Evolutionary conservation across 2,113 vertebrate genomes (phyloP).

Genomic region (Tricholaema leucomelas): DNA sequence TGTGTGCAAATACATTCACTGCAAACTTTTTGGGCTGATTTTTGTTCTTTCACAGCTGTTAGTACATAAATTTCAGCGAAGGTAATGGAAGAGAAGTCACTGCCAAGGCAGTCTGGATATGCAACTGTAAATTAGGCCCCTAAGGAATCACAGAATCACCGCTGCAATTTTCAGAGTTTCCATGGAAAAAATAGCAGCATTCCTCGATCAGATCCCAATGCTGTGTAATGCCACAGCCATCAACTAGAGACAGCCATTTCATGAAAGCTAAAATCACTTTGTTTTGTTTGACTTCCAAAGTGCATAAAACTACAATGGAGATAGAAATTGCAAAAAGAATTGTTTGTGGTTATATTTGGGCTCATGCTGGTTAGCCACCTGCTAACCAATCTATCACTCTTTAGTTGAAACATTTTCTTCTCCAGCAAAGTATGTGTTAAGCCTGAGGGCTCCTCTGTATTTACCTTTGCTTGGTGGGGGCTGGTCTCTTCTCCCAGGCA

Average conservation of each 20-base stretch:
- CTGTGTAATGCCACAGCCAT: background rate
- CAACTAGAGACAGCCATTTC: background rate
- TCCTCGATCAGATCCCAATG: background rate
- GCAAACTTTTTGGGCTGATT: constrained; percentile 2
- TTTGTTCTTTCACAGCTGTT: constrained; percentile 31
- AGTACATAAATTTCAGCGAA: background rate
- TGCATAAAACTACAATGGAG: constrained; percentile 35
- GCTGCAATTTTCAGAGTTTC: constrained; percentile 32
- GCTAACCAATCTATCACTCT: constrained; percentile 45
- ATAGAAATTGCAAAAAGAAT: constrained; percentile 25
- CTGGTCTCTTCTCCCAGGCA: too few species aligned
- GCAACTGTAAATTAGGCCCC: constrained; percentile 34
- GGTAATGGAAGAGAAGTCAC: background rate
- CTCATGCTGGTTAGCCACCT: constrained; percentile 60
- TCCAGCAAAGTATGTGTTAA: background rate
- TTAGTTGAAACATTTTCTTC: constrained; percentile 20
- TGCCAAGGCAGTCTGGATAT: constrained; percentile 17
- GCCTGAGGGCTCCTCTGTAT: background rate
- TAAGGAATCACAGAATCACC: constrained; percentile 31
- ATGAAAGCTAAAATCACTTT: background rate
- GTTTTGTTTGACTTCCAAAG: constrained; percentile 24
- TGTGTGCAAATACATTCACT: background rate
- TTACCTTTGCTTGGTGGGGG: background rate
- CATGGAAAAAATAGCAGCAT: background rate
- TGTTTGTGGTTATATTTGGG: background rate